phyloP scores from a whole-genome alignment of 2,888 invertebrate species.

The Eilema caniola region DNA sequence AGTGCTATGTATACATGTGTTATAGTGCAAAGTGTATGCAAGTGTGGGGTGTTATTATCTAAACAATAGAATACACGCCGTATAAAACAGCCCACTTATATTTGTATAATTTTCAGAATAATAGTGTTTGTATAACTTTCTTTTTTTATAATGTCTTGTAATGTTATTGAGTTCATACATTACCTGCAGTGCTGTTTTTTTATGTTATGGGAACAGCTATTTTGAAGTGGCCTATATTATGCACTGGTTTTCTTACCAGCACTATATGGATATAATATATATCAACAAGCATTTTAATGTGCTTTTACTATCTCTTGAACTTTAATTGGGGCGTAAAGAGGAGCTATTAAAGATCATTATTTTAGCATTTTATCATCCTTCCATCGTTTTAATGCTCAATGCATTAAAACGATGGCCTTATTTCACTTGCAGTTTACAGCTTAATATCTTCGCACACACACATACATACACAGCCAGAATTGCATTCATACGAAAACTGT shows the following conservation, averaged over 20 bases:
- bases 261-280: background rate
- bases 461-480: background rate
- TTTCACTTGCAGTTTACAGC: background rate
- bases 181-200: background rate
- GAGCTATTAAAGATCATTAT: too few relatives aligned
- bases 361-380: too few relatives aligned
- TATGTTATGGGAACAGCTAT: background rate
- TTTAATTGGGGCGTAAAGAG: too few relatives aligned
- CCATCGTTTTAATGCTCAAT: too few relatives aligned
- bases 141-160: conserved; percentile 11
- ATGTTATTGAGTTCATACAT: background rate
- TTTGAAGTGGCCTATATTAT: too few relatives aligned
- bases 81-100: conserved; percentile 8
- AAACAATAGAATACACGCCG: conserved; percentile 15
- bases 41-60: conserved; percentile 5
- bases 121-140: conserved; percentile 16
- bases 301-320: too few relatives aligned
- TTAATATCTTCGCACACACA: background rate
- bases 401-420: background rate
- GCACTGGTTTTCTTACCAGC: too few relatives aligned
- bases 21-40: conserved; percentile 7
- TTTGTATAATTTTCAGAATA: conserved; percentile 18
- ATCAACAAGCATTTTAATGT: too few relatives aligned
- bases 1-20: conserved; percentile 7
- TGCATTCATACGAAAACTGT: background rate